Conservation (phyloP, 2,797 vertebrate genomes). For the Typhlichthys subterraneus region DNA sequence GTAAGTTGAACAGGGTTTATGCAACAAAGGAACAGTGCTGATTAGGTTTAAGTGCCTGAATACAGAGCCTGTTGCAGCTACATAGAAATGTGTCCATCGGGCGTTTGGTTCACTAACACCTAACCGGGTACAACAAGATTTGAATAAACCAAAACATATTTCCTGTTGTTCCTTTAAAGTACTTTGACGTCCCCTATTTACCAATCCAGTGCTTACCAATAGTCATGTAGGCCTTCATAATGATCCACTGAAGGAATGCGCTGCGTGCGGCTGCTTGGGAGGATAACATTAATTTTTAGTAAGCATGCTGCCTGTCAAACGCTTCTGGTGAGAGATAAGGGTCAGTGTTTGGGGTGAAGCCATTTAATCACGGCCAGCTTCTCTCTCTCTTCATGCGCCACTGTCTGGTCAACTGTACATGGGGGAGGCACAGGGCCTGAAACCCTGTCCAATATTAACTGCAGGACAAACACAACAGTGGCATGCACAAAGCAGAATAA, state of each 20-base stretch:
- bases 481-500: conserved; percentile 80
- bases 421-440: conserved; percentile 45
- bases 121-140: too few species aligned
- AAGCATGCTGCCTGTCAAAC: conserved; percentile 60
- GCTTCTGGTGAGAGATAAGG: conserved; percentile 38
- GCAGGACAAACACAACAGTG: conserved; percentile 75
- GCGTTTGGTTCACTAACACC: too few species aligned
- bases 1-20: too few species aligned
- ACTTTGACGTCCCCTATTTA: conserved; percentile 10
- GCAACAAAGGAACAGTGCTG: too few species aligned
- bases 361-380: neutral
- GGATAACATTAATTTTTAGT: conserved; percentile 52
- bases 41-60: too few species aligned
- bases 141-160: too few species aligned
- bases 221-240: conserved; percentile 19
- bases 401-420: conserved; percentile 40
- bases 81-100: too few species aligned
- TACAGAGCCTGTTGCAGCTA: too few species aligned
- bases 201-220: neutral
- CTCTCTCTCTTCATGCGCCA: conserved; percentile 33
- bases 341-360: conserved; percentile 25
- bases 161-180: neutral
- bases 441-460: conserved; percentile 81
- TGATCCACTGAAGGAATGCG: conserved; percentile 36
- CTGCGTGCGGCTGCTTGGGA: conserved; percentile 31